Evolutionary conservation across 2,113 vertebrate genomes (phyloP).

Genomic region (Scopus umbretta): DNA sequence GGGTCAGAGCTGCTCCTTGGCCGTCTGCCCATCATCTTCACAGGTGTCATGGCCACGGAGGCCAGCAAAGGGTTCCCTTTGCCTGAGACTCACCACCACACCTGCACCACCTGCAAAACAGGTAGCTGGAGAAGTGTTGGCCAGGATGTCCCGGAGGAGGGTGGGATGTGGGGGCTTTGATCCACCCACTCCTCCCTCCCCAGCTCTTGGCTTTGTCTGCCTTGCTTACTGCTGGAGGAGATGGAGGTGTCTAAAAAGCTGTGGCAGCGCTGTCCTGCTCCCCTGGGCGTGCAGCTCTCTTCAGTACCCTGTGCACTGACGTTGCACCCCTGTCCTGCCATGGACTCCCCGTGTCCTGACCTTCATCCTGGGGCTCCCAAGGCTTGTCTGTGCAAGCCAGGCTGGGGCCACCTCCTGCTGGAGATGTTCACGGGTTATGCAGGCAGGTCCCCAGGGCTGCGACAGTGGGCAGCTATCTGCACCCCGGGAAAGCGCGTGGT

Average conservation of each 20-base stretch:
- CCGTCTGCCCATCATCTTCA: background rate
- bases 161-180: background rate
- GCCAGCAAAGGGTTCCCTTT: background rate
- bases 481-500: background rate
- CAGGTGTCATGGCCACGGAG: rapidly evolving
- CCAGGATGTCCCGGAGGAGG: background rate
- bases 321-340: background rate
- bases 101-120: background rate
- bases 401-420: background rate
- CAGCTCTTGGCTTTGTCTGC: background rate
- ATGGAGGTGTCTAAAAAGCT: background rate
- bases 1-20: background rate
- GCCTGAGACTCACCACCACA: background rate
- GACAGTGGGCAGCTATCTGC: background rate
- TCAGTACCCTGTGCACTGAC: background rate
- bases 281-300: background rate
- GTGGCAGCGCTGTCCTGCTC: background rate
- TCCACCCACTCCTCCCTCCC: background rate
- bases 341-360: rapidly evolving
- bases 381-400: background rate
- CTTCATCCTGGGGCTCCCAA: background rate
- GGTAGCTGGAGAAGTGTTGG: background rate
- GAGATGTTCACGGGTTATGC: rapidly evolving
- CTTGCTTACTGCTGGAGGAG: background rate
- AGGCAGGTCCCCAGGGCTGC: background rate